These are phyloP conservation scores for Ophion costatus DNA, from an alignment of 2,888 invertebrate genomes.

Conservation along the genomic window DNA sequence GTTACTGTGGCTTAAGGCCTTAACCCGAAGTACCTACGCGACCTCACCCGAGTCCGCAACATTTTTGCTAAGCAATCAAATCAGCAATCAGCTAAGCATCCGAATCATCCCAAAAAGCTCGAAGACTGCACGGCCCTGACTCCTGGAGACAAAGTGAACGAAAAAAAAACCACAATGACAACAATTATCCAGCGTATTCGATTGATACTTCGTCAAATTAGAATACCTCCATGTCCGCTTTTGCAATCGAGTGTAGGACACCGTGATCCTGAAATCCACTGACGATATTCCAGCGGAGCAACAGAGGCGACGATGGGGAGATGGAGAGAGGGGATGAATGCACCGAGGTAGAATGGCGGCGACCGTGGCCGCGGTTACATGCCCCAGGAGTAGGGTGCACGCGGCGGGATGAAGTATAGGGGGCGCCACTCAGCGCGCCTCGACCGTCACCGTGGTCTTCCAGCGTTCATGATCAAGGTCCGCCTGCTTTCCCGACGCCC, in stretches of 20 bases:
- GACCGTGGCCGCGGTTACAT: constrained; percentile 68
- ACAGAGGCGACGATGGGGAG: constrained; percentile 44
- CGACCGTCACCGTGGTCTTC: constrained; percentile 64
- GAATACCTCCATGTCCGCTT: not conserved
- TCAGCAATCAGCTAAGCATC: too few relatives aligned
- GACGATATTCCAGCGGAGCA: constrained; percentile 13
- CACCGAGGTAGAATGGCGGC: constrained; percentile 62
- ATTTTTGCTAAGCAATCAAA: too few relatives aligned
- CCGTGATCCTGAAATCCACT: constrained; percentile 60
- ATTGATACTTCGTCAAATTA: not conserved
- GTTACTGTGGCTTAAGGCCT: too few relatives aligned
- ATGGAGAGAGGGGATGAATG: constrained; percentile 44
- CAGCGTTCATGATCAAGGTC: constrained; percentile 79
- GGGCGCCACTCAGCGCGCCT: constrained; percentile 37
- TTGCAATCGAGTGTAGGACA: constrained; percentile 19
- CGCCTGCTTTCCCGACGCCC: constrained; percentile 68
- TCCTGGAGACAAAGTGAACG: not conserved
- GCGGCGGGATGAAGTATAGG: constrained; percentile 45
- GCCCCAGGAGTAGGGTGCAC: constrained; percentile 62
- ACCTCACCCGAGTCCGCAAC: not conserved
- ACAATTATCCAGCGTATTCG: constrained; percentile 2
- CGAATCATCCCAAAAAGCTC: too few relatives aligned
- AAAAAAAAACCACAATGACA: not conserved
- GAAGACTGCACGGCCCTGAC: too few relatives aligned
- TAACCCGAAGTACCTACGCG: too few relatives aligned